Evolutionary conservation across 2,797 vertebrate genomes (phyloP).

Genomic region (Esox lucius): DNA sequence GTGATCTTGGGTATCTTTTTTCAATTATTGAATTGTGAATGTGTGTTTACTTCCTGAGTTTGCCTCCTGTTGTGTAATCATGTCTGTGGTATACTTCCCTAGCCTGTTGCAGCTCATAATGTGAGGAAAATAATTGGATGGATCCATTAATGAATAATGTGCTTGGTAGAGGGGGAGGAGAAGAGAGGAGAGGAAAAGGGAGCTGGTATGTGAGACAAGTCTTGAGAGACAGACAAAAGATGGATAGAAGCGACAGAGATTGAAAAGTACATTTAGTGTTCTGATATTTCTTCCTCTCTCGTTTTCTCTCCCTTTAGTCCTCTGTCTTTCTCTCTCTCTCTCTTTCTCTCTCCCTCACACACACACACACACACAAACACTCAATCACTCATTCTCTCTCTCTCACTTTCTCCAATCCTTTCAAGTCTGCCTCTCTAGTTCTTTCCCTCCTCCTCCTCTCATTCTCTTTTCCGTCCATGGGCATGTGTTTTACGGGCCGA

Average conservation of each 20-base stretch:
- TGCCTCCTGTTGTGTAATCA: constrained; percentile 39
- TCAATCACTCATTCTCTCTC: constrained; percentile 34
- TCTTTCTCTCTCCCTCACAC: constrained; percentile 25
- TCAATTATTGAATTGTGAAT: too few relatives aligned
- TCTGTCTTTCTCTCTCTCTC: not conserved
- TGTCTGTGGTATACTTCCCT: constrained; percentile 35
- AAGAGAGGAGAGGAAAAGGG: constrained; percentile 14
- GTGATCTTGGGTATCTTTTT: too few relatives aligned
- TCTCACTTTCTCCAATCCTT: constrained; percentile 46
- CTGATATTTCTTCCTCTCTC: not conserved
- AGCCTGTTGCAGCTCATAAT: constrained; percentile 62
- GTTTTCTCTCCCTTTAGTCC: constrained; percentile 20
- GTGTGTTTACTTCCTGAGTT: too few relatives aligned
- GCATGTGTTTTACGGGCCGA: constrained; percentile 66
- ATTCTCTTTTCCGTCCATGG: constrained; percentile 31
- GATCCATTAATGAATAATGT: constrained; percentile 78
- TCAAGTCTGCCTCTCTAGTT: constrained; percentile 14
- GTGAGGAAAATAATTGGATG: constrained; percentile 77
- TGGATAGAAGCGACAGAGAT: constrained; percentile 16
- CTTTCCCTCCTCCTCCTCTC: constrained; percentile 42
- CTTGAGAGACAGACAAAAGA: constrained; percentile 54
- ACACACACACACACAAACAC: not conserved
- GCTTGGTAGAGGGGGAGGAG: constrained; percentile 28
- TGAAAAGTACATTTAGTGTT: not conserved
- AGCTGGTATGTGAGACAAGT: constrained; percentile 51